Base-by-base conservation (phyloP, 2,888 invertebrate species). In the Latheticus oryzae region DNA sequence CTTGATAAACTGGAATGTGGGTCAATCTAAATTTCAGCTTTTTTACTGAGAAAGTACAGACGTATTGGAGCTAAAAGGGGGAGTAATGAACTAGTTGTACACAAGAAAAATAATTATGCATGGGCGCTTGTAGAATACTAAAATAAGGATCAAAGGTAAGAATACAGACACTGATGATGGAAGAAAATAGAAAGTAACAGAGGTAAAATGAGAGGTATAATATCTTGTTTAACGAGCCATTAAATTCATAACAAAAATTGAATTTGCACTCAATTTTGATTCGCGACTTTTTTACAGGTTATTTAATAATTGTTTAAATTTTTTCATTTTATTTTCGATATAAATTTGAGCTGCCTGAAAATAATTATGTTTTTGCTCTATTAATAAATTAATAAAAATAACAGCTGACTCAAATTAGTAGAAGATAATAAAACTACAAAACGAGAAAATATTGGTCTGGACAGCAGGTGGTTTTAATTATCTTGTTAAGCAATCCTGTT, bases 31-130 rank as follows among this genome's bases (percentile, higher is more conserved):
- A 42, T 21, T 42, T 42, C 24, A 42, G 26, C 42, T 42, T 19
- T 11, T 37, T 42, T 28, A 28, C 28, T n/a, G 28, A 28, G 28
- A 28, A 9, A 9, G 9, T 9, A 28, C 42, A 28, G 8, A 26
- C 21, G 2, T 11, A 5, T 26, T 42, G 9, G n/a, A n/a, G n/a
- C n/a, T n/a, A n/a, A n/a, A n/a, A n/a, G n/a, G n/a, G n/a, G n/a
- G n/a, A n/a, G n/a, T n/a, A n/a, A n/a, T n/a, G n/a, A n/a, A n/a
- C n/a, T n/a, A n/a, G n/a, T n/a, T n/a, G n/a, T n/a, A n/a, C n/a
- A n/a, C n/a, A n/a, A n/a, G n/a, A n/a, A 26, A 42, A 38, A 38
- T 38, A 37, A 24, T 40, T 42, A 42, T 42, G 42, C 42, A 42
- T 15, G 42, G 17, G 42, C 9, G 42, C 42, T 9, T 17, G 2